These are phyloP conservation scores for Acanthaster planci DNA, from an alignment of 35 echinoderm and acorn worm species.

Conservation along the genomic window DNA sequence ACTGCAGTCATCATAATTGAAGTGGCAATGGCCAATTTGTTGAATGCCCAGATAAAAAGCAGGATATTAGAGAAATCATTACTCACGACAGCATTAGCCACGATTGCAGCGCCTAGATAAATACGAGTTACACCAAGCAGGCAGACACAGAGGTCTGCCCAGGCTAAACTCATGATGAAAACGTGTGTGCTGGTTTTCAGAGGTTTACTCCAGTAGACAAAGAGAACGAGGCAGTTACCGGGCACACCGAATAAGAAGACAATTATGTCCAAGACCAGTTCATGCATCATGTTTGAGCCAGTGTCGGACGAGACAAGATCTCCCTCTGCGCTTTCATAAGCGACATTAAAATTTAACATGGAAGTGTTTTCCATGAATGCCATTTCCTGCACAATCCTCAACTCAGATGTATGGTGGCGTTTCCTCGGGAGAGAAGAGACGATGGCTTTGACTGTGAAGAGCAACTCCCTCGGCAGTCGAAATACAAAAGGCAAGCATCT, in stretches of 20 bases:
- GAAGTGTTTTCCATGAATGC: not conserved
- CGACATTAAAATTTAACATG: not conserved
- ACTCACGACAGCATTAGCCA: not conserved
- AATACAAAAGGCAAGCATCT: too few species aligned
- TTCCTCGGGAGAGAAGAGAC: too few species aligned
- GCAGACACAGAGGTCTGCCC: not conserved
- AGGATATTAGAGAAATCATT: not conserved
- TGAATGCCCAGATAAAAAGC: not conserved
- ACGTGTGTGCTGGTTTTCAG: not conserved
- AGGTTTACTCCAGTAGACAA: slow-evolving; percentile 3
- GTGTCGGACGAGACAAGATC: not conserved
- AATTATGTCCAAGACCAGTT: not conserved
- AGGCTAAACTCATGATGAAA: slow-evolving; percentile 3
- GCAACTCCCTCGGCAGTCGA: too few species aligned
- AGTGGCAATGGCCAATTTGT: not conserved
- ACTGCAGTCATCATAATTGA: not conserved
- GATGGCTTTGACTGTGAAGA: too few species aligned
- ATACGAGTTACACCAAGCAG: not conserved
- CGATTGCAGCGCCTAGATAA: not conserved
- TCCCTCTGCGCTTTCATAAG: not conserved
- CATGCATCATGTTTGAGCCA: not conserved
- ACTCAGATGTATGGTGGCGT: too few species aligned
- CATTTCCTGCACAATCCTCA: too few species aligned
- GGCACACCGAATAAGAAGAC: not conserved
- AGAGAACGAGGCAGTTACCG: not conserved